Evolutionary conservation across 2,113 vertebrate species (phyloP).

Genomic region (Sula dactylatra): DNA sequence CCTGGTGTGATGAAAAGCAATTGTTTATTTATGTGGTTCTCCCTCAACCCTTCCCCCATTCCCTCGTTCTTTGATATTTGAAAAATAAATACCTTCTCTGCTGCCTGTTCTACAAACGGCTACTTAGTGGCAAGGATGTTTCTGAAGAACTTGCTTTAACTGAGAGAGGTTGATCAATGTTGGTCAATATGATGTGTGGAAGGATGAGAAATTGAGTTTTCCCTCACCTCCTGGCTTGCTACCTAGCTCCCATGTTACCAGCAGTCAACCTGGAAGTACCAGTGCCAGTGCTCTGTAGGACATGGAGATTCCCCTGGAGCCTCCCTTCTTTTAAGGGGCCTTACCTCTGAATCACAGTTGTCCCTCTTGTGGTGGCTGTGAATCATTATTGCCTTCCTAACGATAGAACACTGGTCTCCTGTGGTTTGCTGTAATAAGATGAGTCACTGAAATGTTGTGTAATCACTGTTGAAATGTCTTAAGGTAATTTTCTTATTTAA

Average conservation of each 20-base stretch:
- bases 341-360: neutral
- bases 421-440: constrained; percentile 5
- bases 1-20: constrained; percentile 13
- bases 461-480: neutral
- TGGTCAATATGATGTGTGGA: neutral
- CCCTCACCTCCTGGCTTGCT: neutral
- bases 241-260: neutral
- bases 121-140: neutral
- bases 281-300: neutral
- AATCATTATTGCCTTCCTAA: constrained; percentile 22
- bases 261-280: neutral
- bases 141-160: neutral
- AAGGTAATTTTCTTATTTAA: constrained; percentile 13
- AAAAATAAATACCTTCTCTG: neutral
- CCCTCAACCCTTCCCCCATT: neutral
- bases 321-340: neutral
- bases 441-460: constrained; percentile 44
- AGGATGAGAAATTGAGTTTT: neutral
- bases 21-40: neutral
- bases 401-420: constrained; percentile 24
- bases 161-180: neutral
- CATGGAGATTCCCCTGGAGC: neutral
- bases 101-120: neutral
- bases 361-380: neutral
- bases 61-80: neutral